Conservation (phyloP, 2,797 vertebrate genomes). For the Parauchenoglanis punctatus region DNA sequence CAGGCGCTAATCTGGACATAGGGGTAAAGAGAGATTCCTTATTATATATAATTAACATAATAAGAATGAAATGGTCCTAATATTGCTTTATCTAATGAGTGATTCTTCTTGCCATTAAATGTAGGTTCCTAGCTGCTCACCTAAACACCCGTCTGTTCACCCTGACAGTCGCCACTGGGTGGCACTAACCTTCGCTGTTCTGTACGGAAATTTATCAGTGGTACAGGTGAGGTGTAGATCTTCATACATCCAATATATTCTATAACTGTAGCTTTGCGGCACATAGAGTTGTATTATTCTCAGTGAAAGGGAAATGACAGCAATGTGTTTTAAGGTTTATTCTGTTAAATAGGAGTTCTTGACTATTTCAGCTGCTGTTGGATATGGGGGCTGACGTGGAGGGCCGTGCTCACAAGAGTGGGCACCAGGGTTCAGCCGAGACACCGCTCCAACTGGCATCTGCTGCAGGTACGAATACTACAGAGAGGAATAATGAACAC, state of each 20-base stretch:
- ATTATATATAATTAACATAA: background rate
- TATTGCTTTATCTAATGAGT: background rate
- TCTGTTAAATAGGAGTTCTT: background rate
- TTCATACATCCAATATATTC: background rate
- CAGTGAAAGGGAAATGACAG: background rate
- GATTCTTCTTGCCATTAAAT: background rate
- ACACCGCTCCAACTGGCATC: conserved; percentile 92
- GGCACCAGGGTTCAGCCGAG: conserved; percentile 84
- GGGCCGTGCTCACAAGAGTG: conserved; percentile 78
- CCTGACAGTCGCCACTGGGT: conserved; percentile 90
- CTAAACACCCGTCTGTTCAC: conserved; percentile 82
- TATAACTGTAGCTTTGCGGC: background rate
- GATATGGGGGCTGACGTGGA: conserved; percentile 91
- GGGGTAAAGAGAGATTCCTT: conserved; percentile 76
- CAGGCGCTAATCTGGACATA: conserved; percentile 90
- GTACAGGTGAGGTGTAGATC: conserved; percentile 82
- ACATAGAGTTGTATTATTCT: background rate
- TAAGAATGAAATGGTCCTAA: background rate
- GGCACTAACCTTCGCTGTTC: conserved; percentile 85
- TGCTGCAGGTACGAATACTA: conserved; percentile 81
- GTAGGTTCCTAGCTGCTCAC: conserved; percentile 85
- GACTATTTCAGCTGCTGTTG: conserved; percentile 81
- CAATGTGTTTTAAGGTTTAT: background rate
- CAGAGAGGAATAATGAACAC: background rate
- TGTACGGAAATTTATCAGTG: conserved; percentile 88